A percentile compares a stretch with the other conserved stretches of the same genome.
Evolutionary conservation across 2,797 vertebrate genomes (phyloP).

Genomic region (Erithacus rubecula): DNA sequence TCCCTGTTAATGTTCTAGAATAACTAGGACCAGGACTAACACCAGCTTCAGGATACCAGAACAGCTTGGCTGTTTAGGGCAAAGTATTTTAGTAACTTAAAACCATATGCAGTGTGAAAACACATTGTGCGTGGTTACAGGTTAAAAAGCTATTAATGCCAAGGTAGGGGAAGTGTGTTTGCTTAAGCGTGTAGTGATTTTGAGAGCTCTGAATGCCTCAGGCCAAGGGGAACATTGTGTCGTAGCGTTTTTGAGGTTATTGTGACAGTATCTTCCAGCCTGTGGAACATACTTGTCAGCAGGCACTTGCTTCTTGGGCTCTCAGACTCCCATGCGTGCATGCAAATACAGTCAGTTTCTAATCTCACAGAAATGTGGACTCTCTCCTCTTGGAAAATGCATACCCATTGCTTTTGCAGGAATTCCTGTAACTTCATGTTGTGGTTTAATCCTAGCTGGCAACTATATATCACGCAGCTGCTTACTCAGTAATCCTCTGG

Average conservation of each 20-base stretch:
- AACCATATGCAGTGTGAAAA: background rate
- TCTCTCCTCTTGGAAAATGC: background rate
- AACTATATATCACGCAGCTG: accelerated
- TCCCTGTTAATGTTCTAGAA: background rate
- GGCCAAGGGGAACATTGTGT: background rate
- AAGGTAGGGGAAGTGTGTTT: background rate
- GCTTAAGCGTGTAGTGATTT: background rate
- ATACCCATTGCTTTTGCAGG: background rate
- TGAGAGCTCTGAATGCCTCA: background rate
- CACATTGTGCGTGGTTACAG: background rate
- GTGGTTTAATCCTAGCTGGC: background rate
- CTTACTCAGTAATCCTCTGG: background rate
- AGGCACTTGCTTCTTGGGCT: background rate
- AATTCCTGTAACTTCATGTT: background rate
- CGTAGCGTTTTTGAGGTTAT: background rate
- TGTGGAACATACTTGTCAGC: background rate
- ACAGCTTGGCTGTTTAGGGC: background rate
- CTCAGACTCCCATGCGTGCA: background rate
- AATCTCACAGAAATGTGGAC: accelerated
- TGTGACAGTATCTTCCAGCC: background rate
- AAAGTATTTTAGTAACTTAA: background rate
- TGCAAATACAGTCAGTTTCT: background rate
- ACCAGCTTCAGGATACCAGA: background rate
- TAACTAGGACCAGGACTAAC: background rate
- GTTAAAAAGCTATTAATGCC: background rate